A percentile compares a stretch with the other conserved stretches of the same genome.
Conservation (phyloP, 2,797 vertebrate genomes). For the Natrix natrix region DNA sequence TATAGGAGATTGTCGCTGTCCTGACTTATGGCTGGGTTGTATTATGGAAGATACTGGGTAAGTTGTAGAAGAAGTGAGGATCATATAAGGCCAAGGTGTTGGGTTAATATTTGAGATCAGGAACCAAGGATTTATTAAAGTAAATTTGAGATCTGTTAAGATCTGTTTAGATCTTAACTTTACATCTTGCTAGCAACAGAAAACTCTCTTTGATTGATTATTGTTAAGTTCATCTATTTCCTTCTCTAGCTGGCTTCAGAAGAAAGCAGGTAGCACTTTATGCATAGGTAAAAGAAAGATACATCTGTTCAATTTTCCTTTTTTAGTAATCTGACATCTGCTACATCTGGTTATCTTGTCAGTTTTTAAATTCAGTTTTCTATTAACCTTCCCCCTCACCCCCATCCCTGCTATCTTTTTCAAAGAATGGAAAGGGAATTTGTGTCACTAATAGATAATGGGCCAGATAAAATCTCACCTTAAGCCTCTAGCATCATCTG, state of each 20-base stretch:
- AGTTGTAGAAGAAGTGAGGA: slow-evolving; percentile 38
- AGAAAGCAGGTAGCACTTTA: background rate
- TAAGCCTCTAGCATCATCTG: background rate
- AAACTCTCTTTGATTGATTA: background rate
- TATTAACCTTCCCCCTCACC: no score
- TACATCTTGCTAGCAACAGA: background rate
- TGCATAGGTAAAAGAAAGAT: background rate
- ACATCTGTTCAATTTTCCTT: background rate
- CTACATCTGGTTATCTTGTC: background rate
- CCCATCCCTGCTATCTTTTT: background rate
- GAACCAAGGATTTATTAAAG: background rate
- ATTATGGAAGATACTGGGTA: slow-evolving; percentile 97
- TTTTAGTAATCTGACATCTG: background rate
- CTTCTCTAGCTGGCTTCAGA: background rate
- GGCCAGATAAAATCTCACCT: background rate
- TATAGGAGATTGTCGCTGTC: slow-evolving; percentile 89
- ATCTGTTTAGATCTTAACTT: background rate
- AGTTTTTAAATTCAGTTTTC: background rate
- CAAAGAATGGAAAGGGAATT: background rate
- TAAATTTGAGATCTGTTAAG: no score
- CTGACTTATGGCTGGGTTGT: slow-evolving; percentile 89
- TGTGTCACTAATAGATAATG: background rate
- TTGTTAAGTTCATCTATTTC: background rate
- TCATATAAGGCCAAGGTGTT: background rate
- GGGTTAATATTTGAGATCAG: background rate